phyloP scores from a whole-genome alignment of 2,797 vertebrate species.

The Urophycis tenuis region DNA sequence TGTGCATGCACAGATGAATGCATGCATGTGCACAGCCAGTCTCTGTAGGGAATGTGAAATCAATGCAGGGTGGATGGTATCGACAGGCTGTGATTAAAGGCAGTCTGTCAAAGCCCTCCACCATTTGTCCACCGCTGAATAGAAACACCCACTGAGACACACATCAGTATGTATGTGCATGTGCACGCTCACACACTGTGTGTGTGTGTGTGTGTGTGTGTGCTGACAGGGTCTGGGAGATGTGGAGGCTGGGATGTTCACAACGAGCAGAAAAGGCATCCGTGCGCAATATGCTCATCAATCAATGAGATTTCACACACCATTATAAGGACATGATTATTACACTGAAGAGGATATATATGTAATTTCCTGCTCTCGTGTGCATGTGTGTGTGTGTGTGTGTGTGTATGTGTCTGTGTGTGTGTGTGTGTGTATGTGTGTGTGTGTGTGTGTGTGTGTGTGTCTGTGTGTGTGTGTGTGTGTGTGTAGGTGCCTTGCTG shows the following conservation, averaged over 20 bases:
- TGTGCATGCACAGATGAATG: slow-evolving; percentile 16
- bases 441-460: too few species aligned
- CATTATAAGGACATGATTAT: slow-evolving; percentile 40
- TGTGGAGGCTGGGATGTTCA: neutral
- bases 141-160: slow-evolving; percentile 22
- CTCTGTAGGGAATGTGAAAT: slow-evolving; percentile 46
- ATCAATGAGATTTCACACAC: slow-evolving; percentile 25
- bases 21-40: slow-evolving; percentile 9
- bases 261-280: neutral
- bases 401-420: slow-evolving; percentile 22
- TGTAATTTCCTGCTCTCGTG: neutral
- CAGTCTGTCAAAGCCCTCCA: slow-evolving; percentile 40
- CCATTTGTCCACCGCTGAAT: slow-evolving; percentile 30
- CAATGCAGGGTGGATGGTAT: slow-evolving; percentile 52
- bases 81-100: slow-evolving; percentile 54
- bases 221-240: neutral
- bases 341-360: slow-evolving; percentile 14
- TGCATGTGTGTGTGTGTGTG: neutral
- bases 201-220: neutral
- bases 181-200: slow-evolving; percentile 1
- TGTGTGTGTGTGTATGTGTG: slow-evolving; percentile 27
- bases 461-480: too few species aligned
- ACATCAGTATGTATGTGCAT: slow-evolving; percentile 15
- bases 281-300: neutral
- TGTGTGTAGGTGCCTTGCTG: slow-evolving; percentile 12